Base-by-base conservation (phyloP, 2,797 vertebrate genomes). In the Typhlichthys eigenmanni region DNA sequence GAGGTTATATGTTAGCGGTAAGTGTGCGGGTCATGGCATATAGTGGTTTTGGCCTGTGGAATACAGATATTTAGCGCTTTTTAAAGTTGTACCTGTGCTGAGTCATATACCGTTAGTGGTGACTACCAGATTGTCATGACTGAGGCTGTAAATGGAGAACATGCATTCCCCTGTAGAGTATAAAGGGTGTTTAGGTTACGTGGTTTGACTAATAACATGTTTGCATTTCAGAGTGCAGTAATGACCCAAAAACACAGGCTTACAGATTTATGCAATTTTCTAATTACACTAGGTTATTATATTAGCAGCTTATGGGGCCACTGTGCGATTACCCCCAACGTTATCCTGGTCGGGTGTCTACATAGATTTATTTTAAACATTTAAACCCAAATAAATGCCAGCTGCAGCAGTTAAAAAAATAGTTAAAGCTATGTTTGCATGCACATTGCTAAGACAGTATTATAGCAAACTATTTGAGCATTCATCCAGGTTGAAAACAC, bases 1-100 rank as follows among this genome's bases (percentile, higher is more conserved):
- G 74, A 76, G 70, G 79, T 80, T 71, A 76, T 43, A 46, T 47
- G 53, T 72, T 70, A 78, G 38, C 68, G 71, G 64, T 55, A 70
- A 75, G 69, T 77, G 55, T 75, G 43, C 66, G 61, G 6, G 60
- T 19, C 38, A 45, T 34, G 13, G 60, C 24, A 32, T 19, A 66
- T 72, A n/a, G n/a, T 11, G n/a, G 47, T 5, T 16, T 29, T n/a
- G n/a, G 34, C n/a, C 62, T 1, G 43, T 43, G 13, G 60, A 53
- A 1, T 53, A 73, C 46, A 57, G 0, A 11, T 46, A 49, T 60
- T 56, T 32, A 50, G 53, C 75, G 54, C 62, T 72, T n/a, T 60
- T 58, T 19, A 5, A 4, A 16, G 54, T 14, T 64, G 34, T 75
- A 74, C 72, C 77, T 76, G 69, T 64, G 59, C 49, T 69, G 51